phyloP scores from a whole-genome alignment of 2,113 vertebrate species.

The Thunnus maccoyii region DNA sequence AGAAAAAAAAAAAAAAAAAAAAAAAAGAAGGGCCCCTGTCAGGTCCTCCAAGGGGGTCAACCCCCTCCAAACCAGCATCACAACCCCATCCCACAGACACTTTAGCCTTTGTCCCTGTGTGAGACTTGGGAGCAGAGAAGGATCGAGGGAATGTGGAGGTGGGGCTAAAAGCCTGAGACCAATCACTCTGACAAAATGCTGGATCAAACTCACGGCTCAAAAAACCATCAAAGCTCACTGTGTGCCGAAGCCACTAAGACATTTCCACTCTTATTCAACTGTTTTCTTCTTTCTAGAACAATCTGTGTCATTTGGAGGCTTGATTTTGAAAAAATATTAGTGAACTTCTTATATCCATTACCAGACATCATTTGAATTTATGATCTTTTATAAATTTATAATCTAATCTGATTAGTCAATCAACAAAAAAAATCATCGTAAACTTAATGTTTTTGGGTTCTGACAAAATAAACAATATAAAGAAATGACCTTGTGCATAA shows the following conservation, averaged over 20 bases:
- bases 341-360: too few relatives aligned
- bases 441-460: too few relatives aligned
- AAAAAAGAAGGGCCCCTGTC: slow-evolving; percentile 76
- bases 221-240: slow-evolving; percentile 58
- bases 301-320: not conserved
- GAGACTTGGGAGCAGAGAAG: slow-evolving; percentile 68
- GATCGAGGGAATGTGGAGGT: slow-evolving; percentile 69
- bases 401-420: not conserved
- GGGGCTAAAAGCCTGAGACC: slow-evolving; percentile 66
- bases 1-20: slow-evolving; percentile 52
- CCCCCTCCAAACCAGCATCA: slow-evolving; percentile 76
- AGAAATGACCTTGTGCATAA: too few relatives aligned
- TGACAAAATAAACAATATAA: too few relatives aligned
- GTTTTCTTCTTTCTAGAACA: not conserved
- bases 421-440: too few relatives aligned
- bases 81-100: slow-evolving; percentile 80
- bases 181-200: slow-evolving; percentile 72
- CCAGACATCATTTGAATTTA: too few relatives aligned
- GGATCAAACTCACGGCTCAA: slow-evolving; percentile 57
- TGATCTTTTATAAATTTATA: too few relatives aligned
- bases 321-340: not conserved
- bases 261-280: slow-evolving; percentile 20
- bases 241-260: slow-evolving; percentile 27
- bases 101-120: slow-evolving; percentile 83
- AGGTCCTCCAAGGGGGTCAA: slow-evolving; percentile 80